Base-by-base conservation (phyloP, 2,113 vertebrate genomes). In the Eonycteris spelaea region DNA sequence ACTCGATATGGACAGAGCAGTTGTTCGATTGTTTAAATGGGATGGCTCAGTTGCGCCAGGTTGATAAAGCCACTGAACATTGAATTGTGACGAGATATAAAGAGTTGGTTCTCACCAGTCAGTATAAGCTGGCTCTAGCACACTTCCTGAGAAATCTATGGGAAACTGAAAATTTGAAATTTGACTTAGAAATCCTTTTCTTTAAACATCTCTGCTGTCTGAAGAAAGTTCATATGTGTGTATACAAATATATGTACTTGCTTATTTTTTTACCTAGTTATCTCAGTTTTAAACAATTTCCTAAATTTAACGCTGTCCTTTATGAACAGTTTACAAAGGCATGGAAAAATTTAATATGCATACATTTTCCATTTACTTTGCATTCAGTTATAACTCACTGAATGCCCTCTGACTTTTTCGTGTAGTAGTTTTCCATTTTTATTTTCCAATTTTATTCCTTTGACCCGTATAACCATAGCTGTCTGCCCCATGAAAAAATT, bases 361-460 rank as follows among this genome's bases (percentile, higher is more conserved):
- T 57, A 33, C 28, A 14, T 79, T 82, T 95, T 93, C 45, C 24
- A 59, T 45, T 94, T 65, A 48, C 43, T 92, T 90, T 91, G 51
- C 21, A 48, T 79, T 83, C 22, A 26, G 4, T 84, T 70, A n/a
- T 82, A 88, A 93, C 78, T 80, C 4, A 1, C 28, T 77, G n/a
- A 3, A 22, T 93, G 38, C 40, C 30, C 86, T 94, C 78, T 79
- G 33, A 83, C 70, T 57, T 96, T 82, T 86, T 53, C 59, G n/a
- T 85, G 65, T 22, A 83, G 18, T 48, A 10, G 1, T 55, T 90
- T 88, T 90, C 75, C 6, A 28, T 67, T 87, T 97, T 87, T 85
- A 51, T 74, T 95, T 94, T 73, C 75, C 13, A 74, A 53, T 83
- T 74, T 94, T 7, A 21, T 90, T 95, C 45, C 68, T 95, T 95